A percentile compares a stretch with the other conserved stretches of the same genome.
These are phyloP conservation scores for Ceuthmochares aereus DNA, from an alignment of 2,113 vertebrate species.

Conservation along the genomic window DNA sequence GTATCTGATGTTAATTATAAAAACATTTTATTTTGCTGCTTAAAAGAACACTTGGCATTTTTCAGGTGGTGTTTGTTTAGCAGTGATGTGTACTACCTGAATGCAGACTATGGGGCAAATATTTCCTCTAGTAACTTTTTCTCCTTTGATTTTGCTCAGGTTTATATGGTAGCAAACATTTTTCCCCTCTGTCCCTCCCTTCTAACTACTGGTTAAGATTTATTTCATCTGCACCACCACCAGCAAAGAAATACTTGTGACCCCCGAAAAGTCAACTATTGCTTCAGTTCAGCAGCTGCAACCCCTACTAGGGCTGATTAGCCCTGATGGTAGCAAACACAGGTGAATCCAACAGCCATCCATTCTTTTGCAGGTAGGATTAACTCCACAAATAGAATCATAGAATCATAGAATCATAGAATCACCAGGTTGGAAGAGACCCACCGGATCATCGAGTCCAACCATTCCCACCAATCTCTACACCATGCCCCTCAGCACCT, in stretches of 20 bases:
- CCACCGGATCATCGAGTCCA: too few relatives aligned
- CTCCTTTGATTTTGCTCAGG: not conserved
- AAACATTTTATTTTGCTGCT: not conserved
- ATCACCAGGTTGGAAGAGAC: too few relatives aligned
- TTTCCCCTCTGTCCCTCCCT: not conserved
- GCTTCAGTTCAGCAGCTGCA: not conserved
- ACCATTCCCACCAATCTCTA: too few relatives aligned
- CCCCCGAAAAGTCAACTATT: not conserved
- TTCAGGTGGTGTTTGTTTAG: not conserved
- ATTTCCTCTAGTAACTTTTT: not conserved
- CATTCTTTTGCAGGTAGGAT: not conserved
- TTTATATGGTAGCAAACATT: not conserved
- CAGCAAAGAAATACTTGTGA: not conserved
- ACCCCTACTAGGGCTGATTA: not conserved
- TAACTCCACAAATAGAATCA: not conserved
- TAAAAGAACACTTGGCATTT: not conserved
- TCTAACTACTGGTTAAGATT: not conserved
- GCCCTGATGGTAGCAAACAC: rapidly evolving
- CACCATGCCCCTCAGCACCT: too few relatives aligned
- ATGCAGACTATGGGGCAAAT: not conserved
- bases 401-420: too few relatives aligned
- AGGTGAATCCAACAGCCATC: not conserved
- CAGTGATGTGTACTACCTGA: not conserved
- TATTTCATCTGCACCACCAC: not conserved
- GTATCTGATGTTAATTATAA: not conserved